Evolutionary conservation across 2,797 vertebrate genomes (phyloP).

Genomic region (Anolis apletophallus): DNA sequence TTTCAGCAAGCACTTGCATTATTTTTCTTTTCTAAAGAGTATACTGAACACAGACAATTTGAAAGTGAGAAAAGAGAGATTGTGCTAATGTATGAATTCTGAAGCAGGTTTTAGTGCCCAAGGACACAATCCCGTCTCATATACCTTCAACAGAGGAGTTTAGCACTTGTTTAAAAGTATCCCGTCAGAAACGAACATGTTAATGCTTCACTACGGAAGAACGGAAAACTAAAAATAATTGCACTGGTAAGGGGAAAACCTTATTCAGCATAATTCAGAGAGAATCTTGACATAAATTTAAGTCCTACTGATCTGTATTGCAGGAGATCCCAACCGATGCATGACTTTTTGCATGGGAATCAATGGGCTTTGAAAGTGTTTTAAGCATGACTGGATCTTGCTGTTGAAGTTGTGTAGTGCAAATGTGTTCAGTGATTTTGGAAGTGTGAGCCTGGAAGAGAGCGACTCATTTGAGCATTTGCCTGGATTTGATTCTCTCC

Average conservation of each 20-base stretch:
- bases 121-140: neutral
- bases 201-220: neutral
- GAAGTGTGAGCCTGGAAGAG: constrained; percentile 17
- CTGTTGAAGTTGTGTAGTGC: neutral
- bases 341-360: neutral
- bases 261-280: neutral
- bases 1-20: neutral
- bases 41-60: neutral
- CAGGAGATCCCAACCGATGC: neutral
- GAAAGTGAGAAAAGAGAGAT: neutral
- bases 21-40: too few relatives aligned
- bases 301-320: neutral
- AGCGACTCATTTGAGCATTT: neutral
- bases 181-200: neutral
- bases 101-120: neutral
- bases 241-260: neutral
- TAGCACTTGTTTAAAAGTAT: neutral
- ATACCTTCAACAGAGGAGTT: neutral
- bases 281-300: neutral
- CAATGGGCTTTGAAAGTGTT: neutral
- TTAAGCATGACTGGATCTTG: neutral
- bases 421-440: neutral
- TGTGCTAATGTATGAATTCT: neutral
- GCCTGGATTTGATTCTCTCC: neutral
- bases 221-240: neutral